phyloP scores from a whole-genome alignment of 2,797 vertebrate genomes.

The Rhinophrynus dorsalis region DNA sequence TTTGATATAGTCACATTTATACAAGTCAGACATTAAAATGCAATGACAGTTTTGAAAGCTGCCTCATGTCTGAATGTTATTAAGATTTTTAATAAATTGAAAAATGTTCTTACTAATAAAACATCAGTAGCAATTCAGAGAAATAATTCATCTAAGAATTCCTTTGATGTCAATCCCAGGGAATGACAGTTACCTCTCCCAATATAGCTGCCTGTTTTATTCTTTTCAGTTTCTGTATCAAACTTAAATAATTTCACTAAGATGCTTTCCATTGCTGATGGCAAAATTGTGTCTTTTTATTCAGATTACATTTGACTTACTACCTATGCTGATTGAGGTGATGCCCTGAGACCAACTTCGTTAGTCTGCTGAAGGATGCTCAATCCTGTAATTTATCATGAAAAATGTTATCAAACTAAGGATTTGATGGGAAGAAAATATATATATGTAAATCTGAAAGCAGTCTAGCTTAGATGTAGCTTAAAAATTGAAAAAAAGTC shows the following conservation, averaged over 20 bases:
- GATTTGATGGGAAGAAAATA: constrained; percentile 43
- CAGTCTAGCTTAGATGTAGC: constrained; percentile 30
- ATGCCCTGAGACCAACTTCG: constrained; percentile 43
- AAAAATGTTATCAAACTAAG: constrained; percentile 44
- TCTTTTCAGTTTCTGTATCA: constrained; percentile 41
- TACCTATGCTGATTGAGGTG: constrained; percentile 47
- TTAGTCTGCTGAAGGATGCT: constrained; percentile 42
- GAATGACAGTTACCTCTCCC: constrained; percentile 43
- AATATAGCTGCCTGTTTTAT: constrained; percentile 48
- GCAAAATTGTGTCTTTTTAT: constrained; percentile 33
- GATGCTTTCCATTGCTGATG: constrained; percentile 29
- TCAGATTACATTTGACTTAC: constrained; percentile 41
- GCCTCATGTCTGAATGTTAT: constrained; percentile 23
- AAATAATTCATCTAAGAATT: constrained; percentile 49
- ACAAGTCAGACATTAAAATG: constrained; percentile 35
- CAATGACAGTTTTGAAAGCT: constrained; percentile 10
- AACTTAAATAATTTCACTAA: constrained; percentile 44
- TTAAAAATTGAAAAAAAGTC: constrained; percentile 41
- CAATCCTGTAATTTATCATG: constrained; percentile 41
- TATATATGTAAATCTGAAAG: constrained; percentile 46
- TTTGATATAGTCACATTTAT: not conserved
- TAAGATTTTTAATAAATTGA: constrained; percentile 56
- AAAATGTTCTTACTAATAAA: constrained; percentile 51
- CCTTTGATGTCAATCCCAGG: constrained; percentile 47
- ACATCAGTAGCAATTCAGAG: constrained; percentile 48